A percentile compares a stretch with the other conserved stretches of the same genome.
Conservation (phyloP, 2,797 vertebrate genomes). For the Hypotaenidia okinawae region DNA sequence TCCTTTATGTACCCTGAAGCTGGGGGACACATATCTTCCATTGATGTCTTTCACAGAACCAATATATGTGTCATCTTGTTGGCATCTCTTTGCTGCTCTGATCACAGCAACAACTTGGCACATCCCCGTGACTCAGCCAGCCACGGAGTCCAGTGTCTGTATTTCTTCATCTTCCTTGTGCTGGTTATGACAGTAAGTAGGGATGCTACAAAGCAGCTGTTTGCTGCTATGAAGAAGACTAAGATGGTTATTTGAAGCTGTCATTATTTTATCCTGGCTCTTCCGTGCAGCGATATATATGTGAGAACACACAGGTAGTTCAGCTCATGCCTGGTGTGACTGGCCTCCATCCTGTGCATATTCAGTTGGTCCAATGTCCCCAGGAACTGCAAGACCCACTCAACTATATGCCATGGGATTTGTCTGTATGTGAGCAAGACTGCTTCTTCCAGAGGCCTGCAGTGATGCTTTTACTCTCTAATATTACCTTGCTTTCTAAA, state of each 20-base stretch:
- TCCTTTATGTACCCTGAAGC: background rate
- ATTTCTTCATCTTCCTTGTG: background rate
- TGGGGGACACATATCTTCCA: background rate
- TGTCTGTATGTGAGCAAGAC: background rate
- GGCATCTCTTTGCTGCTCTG: background rate
- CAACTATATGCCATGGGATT: background rate
- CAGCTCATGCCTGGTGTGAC: background rate
- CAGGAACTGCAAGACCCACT: background rate
- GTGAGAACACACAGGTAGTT: background rate
- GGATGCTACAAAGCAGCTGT: background rate
- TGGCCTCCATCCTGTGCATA: background rate
- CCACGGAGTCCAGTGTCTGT: background rate
- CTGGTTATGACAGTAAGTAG: background rate
- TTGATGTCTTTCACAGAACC: background rate
- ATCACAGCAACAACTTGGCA: background rate
- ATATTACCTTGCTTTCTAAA: background rate
- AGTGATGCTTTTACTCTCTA: background rate
- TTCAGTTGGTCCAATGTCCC: no score
- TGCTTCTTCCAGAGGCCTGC: background rate
- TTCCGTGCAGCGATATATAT: background rate
- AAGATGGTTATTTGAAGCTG: background rate
- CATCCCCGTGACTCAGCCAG: background rate
- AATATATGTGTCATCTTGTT: background rate
- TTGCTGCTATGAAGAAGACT: background rate
- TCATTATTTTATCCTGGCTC: background rate